Evolutionary conservation across 2,113 vertebrate genomes (phyloP), one percentile per base, ranked within the genome.

Genomic region (Urocolius indicus): DNA sequence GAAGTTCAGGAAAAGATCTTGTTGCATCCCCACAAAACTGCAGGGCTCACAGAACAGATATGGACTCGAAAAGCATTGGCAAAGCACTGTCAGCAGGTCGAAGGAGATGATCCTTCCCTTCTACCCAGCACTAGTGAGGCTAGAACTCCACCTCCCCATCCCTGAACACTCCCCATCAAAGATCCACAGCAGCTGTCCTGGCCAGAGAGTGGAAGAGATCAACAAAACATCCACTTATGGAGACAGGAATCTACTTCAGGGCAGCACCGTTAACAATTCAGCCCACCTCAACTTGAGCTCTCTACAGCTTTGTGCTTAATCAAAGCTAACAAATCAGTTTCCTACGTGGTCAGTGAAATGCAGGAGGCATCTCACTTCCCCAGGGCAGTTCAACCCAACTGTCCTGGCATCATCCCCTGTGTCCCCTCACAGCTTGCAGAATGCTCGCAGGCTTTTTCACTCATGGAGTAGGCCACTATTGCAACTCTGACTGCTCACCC

Each of bases 251-350:
- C 46, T 66, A 4, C 63, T 65, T 66, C 15, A 72, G 48, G 71
- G 30, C 3, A 10, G 43, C 41, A 30, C 1, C 0, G 41, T 13
- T 66, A 27, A 27, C 0, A 0, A n/a, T 76, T 55, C 13, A 54
- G 71, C 12, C 32, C 71, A 45, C 19, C 34, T n/a, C n/a, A 67
- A 66, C 23, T 26, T n/a, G 2, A 58, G 32, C 23, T 34, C 34
- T 34, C 49, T 52, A 20, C 27, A 41, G 20, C 43, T 91, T 51
- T 18, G 9, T 46, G 36, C 24, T 54, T 22, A n/a, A 52, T 14
- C 1, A 1, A 71, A 81, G 12, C 13, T 41, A 41, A 41, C 38
- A 41, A 41, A 10, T 41, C 38, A 41, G 38, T 41, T 41, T 41
- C 9, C 38, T 45, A 22, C 11, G 20, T 4, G 15, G 54, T 23